Base-by-base conservation (phyloP, 2,888 invertebrate species). In the Lasius fuliginosus region DNA sequence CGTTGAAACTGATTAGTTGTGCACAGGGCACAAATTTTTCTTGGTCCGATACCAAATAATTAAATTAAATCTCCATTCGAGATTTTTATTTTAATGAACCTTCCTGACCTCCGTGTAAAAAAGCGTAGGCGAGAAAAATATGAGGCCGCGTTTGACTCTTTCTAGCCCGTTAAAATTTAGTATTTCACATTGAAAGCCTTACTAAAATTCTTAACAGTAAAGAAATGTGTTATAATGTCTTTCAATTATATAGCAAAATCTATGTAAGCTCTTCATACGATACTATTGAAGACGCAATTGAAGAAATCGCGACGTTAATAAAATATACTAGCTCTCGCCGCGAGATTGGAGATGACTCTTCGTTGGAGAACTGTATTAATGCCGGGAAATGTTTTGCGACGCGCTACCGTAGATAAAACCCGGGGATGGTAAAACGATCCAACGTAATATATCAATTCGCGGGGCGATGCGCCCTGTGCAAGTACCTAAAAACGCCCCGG, bases 371-470 rank as follows among this genome's bases (percentile, higher is more conserved):
- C 42, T 60, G 36, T 81, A 81, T 81, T 81, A 81, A 81, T 81
- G 73, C 79, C 73, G 46, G 46, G 9, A 40, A 60, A 18, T 76
- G 64, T 82, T 82, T 82, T 75, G 76, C 53, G 46, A 49, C n/a
- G 76, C 30, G 40, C 30, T 68, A 40, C 36, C 76, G 30, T 40
- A 53, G 40, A 82, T 75, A 82, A 82, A 75, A 82, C 75, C 82
- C 53, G 53, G 15, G 40, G 53, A 53, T 42, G 76, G 75, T 82
- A 75, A 82, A 82, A 82, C 82, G 82, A 75, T 76, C 53, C 76
- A 64, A 40, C 53, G 82, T 64, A 75, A 75, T 75, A 75, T 75
- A 82, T 82, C 82, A 64, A 82, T 82, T 75, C 77, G 82, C 77
- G 62, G 49, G 33, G 53, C 76, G 76, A 49, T 76, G 75, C 75